Evolutionary conservation across 2,797 vertebrate genomes (phyloP).

Genomic region (Gephyroberyx darwinii): DNA sequence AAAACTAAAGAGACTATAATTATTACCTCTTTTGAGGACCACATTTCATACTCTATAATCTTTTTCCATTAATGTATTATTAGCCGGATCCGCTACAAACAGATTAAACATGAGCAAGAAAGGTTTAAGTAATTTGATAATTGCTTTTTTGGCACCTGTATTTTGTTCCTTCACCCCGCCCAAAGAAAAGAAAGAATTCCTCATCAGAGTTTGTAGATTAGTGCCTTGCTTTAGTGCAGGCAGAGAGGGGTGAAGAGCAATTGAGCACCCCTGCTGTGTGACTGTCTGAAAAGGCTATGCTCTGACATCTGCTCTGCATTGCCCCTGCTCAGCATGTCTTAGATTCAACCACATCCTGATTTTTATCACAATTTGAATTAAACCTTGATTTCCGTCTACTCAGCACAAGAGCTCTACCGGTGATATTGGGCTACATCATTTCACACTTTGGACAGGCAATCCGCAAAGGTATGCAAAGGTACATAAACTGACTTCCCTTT

Average conservation of each 20-base stretch:
- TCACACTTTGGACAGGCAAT: constrained; percentile 72
- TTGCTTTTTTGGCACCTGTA: constrained; percentile 77
- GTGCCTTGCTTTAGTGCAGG: constrained; percentile 48
- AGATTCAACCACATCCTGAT: constrained; percentile 75
- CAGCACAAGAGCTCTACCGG: constrained; percentile 73
- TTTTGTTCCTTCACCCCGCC: constrained; percentile 67
- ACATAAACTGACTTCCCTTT: constrained; percentile 59
- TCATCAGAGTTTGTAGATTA: constrained; percentile 67
- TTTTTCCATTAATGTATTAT: constrained; percentile 73
- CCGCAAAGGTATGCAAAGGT: constrained; percentile 69
- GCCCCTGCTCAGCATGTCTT: constrained; percentile 75
- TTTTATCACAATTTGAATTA: constrained; percentile 80
- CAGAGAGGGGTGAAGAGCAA: constrained; percentile 51
- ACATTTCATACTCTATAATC: constrained; percentile 72
- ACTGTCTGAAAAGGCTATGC: constrained; percentile 51
- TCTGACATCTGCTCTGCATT: constrained; percentile 65
- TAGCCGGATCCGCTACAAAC: constrained; percentile 78
- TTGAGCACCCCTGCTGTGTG: constrained; percentile 52
- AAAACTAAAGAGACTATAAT: constrained; percentile 70
- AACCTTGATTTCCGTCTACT: constrained; percentile 81
- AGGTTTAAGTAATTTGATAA: constrained; percentile 79
- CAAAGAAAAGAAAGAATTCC: constrained; percentile 66
- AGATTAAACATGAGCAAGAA: constrained; percentile 76
- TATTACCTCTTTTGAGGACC: constrained; percentile 69
- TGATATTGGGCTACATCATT: constrained; percentile 66